Evolutionary conservation across 2,888 invertebrate genomes (phyloP), one percentile per base, ranked within the genome.

Genomic region (Epinotia nisella): DNA sequence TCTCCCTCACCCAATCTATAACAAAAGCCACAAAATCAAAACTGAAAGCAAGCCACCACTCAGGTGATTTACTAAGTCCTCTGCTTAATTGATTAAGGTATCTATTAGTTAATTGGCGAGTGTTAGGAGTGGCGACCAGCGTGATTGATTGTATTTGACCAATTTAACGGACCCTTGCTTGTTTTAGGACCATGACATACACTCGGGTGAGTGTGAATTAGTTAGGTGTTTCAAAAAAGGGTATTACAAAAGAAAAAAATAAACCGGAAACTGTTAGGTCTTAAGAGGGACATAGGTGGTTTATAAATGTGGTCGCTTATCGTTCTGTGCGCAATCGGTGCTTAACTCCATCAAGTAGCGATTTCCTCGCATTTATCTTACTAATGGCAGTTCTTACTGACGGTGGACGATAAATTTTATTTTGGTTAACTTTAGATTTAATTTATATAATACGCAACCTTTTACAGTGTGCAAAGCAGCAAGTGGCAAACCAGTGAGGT

Each of bases 271-370:
- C 0, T 24, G 39, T 53, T 51, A 39, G 21, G 60, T 60, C 39
- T 62, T 53, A 65, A 17, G 59, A n/a, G n/a, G n/a, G n/a, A n/a
- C n/a, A n/a, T n/a, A n/a, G n/a, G n/a, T 59, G 53, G 41, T 71
- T 71, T 66, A 60, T 61, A 62, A 72, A 72, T 67, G 72, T 72
- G 72, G 67, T 67, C 35, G 41, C 67, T 72, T 72, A 72, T 72
- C 71, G 59, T 51, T 5, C 39, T 53, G 45, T 29, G 29, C 21
- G 55, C 71, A 55, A 67, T 67, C 67, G 55, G 17, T 29, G 35
- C 60, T 71, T 29, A 45, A 60, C 24, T 55, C 55, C 70, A n/a
- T n/a, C n/a, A 13, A 51, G 45, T 61, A 35, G 53, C 66, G 55
- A 67, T 72, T 67, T 67, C 56, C 49, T 55, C 29, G 45, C 67